Conservation (phyloP, 2,888 invertebrate genomes). For the Synergus umbraculus region DNA sequence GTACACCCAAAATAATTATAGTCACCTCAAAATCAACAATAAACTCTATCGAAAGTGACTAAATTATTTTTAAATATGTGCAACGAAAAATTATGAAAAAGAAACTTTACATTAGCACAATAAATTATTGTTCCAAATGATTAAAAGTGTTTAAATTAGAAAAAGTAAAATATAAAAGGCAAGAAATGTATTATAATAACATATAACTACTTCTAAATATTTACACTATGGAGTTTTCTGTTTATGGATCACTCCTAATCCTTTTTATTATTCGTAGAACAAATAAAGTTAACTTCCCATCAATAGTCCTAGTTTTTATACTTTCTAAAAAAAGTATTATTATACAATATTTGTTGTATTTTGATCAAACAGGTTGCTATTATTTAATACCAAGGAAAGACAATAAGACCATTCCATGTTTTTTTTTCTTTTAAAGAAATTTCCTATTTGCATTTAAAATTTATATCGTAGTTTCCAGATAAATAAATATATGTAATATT, state of each 20-base stretch:
- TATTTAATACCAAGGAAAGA: neutral
- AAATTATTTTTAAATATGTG: neutral
- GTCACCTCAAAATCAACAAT: neutral
- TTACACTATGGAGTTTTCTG: neutral
- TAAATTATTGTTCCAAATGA: neutral
- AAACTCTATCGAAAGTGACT: neutral
- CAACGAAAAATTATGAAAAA: neutral
- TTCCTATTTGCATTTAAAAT: neutral
- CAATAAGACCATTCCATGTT: neutral
- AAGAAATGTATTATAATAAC: neutral
- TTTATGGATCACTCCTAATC: neutral
- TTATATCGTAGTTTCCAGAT: neutral
- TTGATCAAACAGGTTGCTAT: neutral
- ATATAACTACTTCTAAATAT: neutral
- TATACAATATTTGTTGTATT: neutral
- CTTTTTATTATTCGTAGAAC: neutral
- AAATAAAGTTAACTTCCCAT: neutral
- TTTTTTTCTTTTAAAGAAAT: slow-evolving; percentile 7
- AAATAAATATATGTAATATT: slow-evolving; percentile 6
- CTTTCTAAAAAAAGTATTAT: neutral
- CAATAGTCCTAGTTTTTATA: neutral
- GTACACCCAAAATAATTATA: neutral
- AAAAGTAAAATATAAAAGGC: neutral
- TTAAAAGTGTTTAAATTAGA: neutral
- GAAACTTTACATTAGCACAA: neutral